Percentiles rank a stretch among this genome's conserved stretches.
Conservation (phyloP, 2,888 invertebrate species). For the Meghimatium bilineatum region DNA sequence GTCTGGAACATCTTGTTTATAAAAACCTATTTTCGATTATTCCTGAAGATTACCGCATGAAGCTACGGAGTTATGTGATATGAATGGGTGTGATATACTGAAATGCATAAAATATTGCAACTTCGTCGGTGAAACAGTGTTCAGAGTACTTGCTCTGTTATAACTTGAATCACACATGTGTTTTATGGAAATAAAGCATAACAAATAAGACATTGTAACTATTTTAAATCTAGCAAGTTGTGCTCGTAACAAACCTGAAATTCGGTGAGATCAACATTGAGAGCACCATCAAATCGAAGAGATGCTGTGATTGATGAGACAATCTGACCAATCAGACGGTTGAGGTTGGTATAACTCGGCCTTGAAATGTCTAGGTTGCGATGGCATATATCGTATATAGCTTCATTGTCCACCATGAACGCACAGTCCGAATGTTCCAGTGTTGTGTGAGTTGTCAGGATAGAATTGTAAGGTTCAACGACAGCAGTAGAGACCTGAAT, state of each 20-base stretch:
- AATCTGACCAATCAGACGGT: constrained; percentile 92
- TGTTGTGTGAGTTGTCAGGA: constrained; percentile 78
- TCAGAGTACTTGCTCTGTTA: too few species aligned
- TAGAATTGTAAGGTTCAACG: constrained; percentile 55
- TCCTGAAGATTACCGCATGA: too few species aligned
- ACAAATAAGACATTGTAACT: too few species aligned
- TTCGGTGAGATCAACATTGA: constrained; percentile 36
- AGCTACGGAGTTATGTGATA: too few species aligned
- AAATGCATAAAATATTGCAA: too few species aligned
- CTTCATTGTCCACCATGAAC: constrained; percentile 97
- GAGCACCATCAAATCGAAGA: constrained; percentile 63
- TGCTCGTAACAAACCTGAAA: constrained; percentile 26
- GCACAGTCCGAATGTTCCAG: constrained; percentile 93
- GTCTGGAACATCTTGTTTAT: too few species aligned
- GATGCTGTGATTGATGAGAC: constrained; percentile 77
- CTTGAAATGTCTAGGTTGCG: constrained; percentile 85
- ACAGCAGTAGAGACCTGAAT: constrained; percentile 52
- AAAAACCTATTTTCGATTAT: too few species aligned
- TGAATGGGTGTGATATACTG: too few species aligned
- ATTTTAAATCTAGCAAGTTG: too few species aligned
- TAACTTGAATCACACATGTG: too few species aligned
- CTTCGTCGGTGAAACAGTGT: too few species aligned
- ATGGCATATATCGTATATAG: constrained; percentile 89
- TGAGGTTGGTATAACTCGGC: constrained; percentile 91
- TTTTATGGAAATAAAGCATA: too few species aligned